phyloP scores from a whole-genome alignment of 2,113 vertebrate species.

The Phrynosoma platyrhinos region DNA sequence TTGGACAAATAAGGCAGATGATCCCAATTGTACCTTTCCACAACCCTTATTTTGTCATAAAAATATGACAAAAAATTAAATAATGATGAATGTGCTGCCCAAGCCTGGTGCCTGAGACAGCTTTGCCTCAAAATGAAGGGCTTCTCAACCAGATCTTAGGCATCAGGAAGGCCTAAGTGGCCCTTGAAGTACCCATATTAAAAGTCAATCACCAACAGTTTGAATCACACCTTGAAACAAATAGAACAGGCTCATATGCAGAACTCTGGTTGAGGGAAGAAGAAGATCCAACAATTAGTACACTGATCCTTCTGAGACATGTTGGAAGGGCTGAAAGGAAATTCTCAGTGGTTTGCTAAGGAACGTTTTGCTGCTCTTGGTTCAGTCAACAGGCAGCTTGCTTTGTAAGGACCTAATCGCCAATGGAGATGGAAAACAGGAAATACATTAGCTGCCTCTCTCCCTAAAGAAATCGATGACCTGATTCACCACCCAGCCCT shows the following conservation, averaged over 20 bases:
- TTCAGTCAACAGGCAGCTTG: constrained; percentile 30
- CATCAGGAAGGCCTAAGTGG: too few relatives aligned
- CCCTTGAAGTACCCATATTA: too few relatives aligned
- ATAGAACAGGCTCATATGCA: background rate
- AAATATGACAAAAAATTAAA: too few relatives aligned
- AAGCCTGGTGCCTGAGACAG: too few relatives aligned
- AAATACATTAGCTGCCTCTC: background rate
- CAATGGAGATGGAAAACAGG: background rate
- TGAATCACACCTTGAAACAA: background rate
- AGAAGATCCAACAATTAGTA: background rate
- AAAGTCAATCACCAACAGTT: too few relatives aligned
- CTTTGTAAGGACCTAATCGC: constrained; percentile 35
- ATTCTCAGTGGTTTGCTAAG: constrained; percentile 10
- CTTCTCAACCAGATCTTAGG: too few relatives aligned
- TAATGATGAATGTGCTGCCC: too few relatives aligned
- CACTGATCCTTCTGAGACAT: background rate
- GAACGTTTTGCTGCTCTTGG: constrained; percentile 6
- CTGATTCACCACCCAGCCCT: background rate
- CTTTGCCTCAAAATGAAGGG: too few relatives aligned
- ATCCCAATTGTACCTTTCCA: too few relatives aligned
- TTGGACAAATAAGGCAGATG: too few relatives aligned
- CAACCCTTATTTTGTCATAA: too few relatives aligned
- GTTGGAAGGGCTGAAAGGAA: background rate
- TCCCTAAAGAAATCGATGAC: background rate
- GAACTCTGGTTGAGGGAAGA: too few relatives aligned